phyloP scores from a whole-genome alignment of 2,113 vertebrate genomes.

The Dolichallabes microphthalmus region DNA sequence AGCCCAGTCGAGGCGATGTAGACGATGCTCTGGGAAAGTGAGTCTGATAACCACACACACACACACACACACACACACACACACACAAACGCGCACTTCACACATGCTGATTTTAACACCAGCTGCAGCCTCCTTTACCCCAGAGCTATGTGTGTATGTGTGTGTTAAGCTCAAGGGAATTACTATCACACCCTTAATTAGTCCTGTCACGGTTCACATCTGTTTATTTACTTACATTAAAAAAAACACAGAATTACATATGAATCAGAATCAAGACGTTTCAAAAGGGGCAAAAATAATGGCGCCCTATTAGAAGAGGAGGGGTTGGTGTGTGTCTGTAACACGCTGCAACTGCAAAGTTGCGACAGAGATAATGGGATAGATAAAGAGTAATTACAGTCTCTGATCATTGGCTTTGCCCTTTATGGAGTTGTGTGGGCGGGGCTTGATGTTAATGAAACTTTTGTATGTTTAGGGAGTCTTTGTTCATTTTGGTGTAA shows the following conservation, averaged over 20 bases:
- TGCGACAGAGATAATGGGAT: no score
- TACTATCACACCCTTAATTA: not conserved
- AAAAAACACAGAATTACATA: no score
- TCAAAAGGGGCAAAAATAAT: no score
- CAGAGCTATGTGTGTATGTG: slow-evolving; percentile 63
- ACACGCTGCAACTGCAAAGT: no score
- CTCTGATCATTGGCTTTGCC: no score
- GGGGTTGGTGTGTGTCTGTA: no score
- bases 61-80: slow-evolving; percentile 19
- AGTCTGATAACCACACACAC: slow-evolving; percentile 61
- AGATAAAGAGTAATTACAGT: no score
- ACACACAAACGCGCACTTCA: not conserved
- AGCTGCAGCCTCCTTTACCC: slow-evolving; percentile 95
- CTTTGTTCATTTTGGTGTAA: not conserved
- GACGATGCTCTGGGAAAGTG: slow-evolving; percentile 97
- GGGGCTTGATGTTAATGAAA: no score
- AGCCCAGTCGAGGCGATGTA: slow-evolving; percentile 93
- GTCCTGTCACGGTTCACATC: not conserved
- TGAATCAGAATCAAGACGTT: no score
- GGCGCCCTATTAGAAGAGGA: no score
- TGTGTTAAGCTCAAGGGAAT: not conserved
- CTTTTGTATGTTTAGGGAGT: no score
- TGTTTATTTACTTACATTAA: no score
- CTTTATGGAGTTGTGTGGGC: not conserved
- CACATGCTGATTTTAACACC: slow-evolving; percentile 86